These are phyloP conservation scores for Rugalucina vietnamica DNA, from an alignment of 2,888 invertebrate genomes.

Conservation along the genomic window DNA sequence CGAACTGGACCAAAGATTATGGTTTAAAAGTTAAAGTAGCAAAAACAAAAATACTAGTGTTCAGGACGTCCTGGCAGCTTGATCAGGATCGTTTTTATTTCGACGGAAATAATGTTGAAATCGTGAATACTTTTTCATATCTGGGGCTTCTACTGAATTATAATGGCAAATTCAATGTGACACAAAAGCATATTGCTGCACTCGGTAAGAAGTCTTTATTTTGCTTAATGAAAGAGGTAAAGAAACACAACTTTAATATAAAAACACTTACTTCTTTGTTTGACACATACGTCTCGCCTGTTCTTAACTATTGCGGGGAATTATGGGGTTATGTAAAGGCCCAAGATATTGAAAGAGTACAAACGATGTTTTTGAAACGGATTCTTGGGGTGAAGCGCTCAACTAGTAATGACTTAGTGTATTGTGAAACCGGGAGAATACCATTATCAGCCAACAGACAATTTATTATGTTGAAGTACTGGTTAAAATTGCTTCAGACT, in stretches of 20 bases:
- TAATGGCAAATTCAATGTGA: background rate
- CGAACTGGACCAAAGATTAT: background rate
- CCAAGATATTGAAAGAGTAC: background rate
- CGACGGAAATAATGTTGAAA: background rate
- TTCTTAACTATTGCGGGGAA: background rate
- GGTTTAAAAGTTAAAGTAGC: background rate
- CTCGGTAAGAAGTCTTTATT: background rate
- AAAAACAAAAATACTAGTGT: background rate
- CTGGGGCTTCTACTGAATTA: background rate
- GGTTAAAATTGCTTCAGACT: too few species aligned
- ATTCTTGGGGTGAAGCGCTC: background rate
- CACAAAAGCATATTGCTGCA: background rate
- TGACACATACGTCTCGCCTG: background rate
- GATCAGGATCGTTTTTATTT: too few species aligned
- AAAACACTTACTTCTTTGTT: background rate
- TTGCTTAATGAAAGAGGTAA: background rate
- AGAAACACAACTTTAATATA: background rate
- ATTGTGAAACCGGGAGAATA: background rate
- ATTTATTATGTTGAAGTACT: background rate
- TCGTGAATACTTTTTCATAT: background rate
- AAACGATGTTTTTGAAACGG: background rate
- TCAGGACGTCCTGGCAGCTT: too few species aligned
- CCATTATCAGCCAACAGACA: background rate
- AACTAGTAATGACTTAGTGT: background rate
- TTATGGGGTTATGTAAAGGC: background rate